Percentiles rank a stretch among this genome's conserved stretches.
Conservation (phyloP, 2,797 vertebrate species). For the Parauchenoglanis ngamensis region DNA sequence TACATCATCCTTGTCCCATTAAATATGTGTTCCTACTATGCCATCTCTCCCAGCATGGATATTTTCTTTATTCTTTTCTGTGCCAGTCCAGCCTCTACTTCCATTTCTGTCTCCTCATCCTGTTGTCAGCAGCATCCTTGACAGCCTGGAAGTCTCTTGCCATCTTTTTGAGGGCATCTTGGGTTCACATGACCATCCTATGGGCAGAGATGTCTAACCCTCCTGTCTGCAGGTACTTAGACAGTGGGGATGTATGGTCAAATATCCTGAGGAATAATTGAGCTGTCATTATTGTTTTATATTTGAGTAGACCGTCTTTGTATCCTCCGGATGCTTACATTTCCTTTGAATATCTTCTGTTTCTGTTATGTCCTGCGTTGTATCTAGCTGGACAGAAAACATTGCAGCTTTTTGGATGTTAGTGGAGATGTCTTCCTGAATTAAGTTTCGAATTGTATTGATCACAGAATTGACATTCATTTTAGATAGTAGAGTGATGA, state of each 20-base stretch:
- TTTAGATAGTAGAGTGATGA: conserved; percentile 25
- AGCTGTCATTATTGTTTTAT: neutral
- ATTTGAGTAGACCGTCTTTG: neutral
- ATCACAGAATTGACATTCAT: conserved; percentile 33
- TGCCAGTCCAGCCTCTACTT: too few relatives aligned
- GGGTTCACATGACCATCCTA: neutral
- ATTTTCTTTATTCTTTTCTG: too few relatives aligned
- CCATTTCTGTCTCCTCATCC: too few relatives aligned
- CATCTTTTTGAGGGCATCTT: neutral
- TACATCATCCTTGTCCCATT: too few relatives aligned
- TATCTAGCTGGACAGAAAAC: conserved; percentile 40
- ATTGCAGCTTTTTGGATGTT: conserved; percentile 33
- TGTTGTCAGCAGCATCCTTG: too few relatives aligned
- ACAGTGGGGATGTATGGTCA: neutral
- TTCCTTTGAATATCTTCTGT: neutral
- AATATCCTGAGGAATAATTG: neutral
- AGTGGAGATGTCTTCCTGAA: conserved; percentile 34
- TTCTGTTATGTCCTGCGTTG: conserved; percentile 19
- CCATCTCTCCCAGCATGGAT: too few relatives aligned
- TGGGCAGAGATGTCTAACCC: neutral
- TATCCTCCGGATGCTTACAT: neutral
- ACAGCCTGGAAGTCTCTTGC: neutral
- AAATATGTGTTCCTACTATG: too few relatives aligned
- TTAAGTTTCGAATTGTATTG: conserved; percentile 7
- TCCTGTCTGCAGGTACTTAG: neutral